Base-by-base conservation (phyloP, 1,140 invertebrate species). In the Penaeus chinensis region DNA sequence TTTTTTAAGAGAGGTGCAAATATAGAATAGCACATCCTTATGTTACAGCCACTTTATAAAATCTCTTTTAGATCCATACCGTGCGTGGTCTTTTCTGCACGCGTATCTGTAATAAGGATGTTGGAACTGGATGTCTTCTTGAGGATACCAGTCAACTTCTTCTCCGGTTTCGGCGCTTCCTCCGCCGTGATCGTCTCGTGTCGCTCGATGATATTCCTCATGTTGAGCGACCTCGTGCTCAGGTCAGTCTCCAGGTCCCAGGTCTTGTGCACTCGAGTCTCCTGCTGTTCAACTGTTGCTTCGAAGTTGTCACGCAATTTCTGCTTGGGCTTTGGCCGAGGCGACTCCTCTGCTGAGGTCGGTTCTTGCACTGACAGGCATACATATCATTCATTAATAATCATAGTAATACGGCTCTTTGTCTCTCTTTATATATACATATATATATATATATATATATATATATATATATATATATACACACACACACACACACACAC, bases 81-180 rank as follows among this genome's bases (percentile, higher is more conserved):
- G 54, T 54, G 54, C 54, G 54, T 54, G 10, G 54, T 54, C 54
- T 54, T 54, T 54, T 54, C 54, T 54, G 54, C 10, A 8, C 54
- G 54, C 10, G 54, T 54, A 3, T 74, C 71, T 42, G 89, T 63
- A 77, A 80, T 32, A 5, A 84, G 65, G 7, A 89, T 54, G 71
- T 87, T 90, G 8, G 90, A 79, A 20, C 85, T 89, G 7, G 89
- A 90, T 8, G 90, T 90, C 62, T 90, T 90, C 87, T 90, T 90
- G 42, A 90, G 65, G 76, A 90, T 90, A 2, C 90, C 86, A 47
- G 85, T 89, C 76, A 89, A 66, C 84, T 90, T 90, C 66, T 88
- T 90, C 65, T 85, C 78, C 8, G 85, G 60, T 22, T 78, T 84
- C 19, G 74, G 66, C 24, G 77, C 65, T 20, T 87, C 85, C 20